Evolutionary conservation across 2,113 vertebrate species (phyloP).

Genomic region (Dicerorhinus sumatrensis): DNA sequence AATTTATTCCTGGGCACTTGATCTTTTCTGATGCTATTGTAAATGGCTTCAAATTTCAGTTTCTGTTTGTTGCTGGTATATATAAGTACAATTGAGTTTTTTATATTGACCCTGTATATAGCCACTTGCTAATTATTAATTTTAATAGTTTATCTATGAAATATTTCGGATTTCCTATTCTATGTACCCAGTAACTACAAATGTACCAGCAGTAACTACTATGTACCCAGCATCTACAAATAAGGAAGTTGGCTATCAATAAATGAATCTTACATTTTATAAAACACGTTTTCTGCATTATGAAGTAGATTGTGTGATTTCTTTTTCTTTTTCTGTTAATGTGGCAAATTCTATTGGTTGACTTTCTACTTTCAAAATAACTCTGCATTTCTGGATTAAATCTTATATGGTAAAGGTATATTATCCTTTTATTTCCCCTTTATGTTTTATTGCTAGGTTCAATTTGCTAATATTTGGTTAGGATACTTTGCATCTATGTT

Average conservation of each 20-base stretch:
- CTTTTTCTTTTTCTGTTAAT: constrained; percentile 27
- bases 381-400: neutral
- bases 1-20: neutral
- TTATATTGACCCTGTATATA: neutral
- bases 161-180: neutral
- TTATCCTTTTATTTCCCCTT: neutral
- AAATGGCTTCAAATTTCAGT: constrained; percentile 35
- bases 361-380: constrained; percentile 14
- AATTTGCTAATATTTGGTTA: neutral
- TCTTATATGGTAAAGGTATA: neutral
- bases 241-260: constrained; percentile 32
- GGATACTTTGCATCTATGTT: neutral
- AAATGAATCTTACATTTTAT: neutral
- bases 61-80: neutral
- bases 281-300: neutral
- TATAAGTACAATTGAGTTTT: neutral
- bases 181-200: neutral
- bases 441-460: neutral
- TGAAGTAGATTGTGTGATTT: neutral
- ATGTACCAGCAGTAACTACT: too few species aligned
- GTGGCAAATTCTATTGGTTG: neutral
- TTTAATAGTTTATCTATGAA: neutral
- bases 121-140: neutral
- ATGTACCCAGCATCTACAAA: neutral
- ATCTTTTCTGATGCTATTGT: neutral